Conservation (phyloP, 2,888 invertebrate genomes). For the Philaethria dido region DNA sequence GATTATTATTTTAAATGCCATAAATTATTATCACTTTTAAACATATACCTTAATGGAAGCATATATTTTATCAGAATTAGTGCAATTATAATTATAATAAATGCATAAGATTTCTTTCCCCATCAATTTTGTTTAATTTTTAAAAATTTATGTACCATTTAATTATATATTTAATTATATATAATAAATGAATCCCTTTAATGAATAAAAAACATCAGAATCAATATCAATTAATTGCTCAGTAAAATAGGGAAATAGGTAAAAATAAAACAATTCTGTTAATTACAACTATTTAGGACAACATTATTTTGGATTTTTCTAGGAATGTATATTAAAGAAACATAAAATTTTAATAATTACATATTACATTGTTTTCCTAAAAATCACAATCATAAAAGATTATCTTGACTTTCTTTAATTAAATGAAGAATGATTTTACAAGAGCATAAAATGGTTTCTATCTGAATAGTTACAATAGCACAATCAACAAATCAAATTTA, state of each 20-base stretch:
- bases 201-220: background rate
- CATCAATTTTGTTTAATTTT: conserved; percentile 11
- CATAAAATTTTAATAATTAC: conserved; percentile 5
- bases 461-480: background rate
- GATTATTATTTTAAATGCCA: conserved; percentile 23
- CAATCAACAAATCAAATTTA: background rate
- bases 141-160: background rate
- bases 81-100: conserved; percentile 22
- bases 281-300: conserved; percentile 3
- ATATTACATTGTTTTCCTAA: conserved; percentile 15
- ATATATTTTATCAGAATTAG: conserved; percentile 22
- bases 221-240: background rate
- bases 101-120: conserved; percentile 1
- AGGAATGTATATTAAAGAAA: conserved; percentile 34
- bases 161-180: background rate
- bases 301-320: conserved; percentile 15
- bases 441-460: too few relatives aligned
- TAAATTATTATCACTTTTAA: conserved; percentile 23
- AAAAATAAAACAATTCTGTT: conserved; percentile 17
- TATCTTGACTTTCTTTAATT: background rate
- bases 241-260: background rate
- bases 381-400: background rate
- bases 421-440: background rate
- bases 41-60: conserved; percentile 5
- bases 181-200: background rate